Percentiles rank a stretch among this genome's conserved stretches.
These are phyloP conservation scores for Mesorhabditis sp. DNA, from an alignment of 2,888 invertebrate genomes.

Conservation along the genomic window DNA sequence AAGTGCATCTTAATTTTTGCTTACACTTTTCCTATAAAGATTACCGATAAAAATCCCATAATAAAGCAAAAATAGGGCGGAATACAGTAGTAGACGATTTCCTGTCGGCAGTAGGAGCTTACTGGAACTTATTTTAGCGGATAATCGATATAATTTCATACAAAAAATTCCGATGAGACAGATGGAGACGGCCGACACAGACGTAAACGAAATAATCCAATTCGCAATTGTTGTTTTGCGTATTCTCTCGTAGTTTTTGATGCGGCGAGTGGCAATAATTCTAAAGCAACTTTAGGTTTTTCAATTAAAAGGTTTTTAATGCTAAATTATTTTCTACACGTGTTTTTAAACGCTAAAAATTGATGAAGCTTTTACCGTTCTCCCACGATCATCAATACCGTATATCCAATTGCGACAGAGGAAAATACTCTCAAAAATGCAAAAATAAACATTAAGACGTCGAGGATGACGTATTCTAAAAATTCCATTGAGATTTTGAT, in stretches of 20 bases:
- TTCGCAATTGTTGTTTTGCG: neutral
- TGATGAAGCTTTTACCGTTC: neutral
- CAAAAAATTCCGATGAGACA: neutral
- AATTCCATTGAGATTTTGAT: neutral
- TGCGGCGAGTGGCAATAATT: neutral
- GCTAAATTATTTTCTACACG: neutral
- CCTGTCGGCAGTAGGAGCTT: neutral
- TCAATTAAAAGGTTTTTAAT: neutral
- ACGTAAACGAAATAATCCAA: neutral
- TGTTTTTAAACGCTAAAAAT: neutral
- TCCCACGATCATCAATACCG: neutral
- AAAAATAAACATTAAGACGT: neutral
- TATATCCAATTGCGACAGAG: neutral
- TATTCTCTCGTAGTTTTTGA: slow-evolving; percentile 4
- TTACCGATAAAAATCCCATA: neutral
- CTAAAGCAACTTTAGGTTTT: neutral
- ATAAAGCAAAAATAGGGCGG: neutral
- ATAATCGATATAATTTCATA: neutral
- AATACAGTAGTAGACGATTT: slow-evolving; percentile 3
- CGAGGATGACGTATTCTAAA: neutral
- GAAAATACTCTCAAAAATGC: neutral
- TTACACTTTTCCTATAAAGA: neutral
- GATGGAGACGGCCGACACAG: neutral
- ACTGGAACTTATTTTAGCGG: slow-evolving; percentile 1
- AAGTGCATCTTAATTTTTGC: neutral